Percentiles rank a stretch among this genome's conserved stretches.
Evolutionary conservation across 2,888 invertebrate genomes (phyloP).

Genomic region (Scaeva pyrastri): DNA sequence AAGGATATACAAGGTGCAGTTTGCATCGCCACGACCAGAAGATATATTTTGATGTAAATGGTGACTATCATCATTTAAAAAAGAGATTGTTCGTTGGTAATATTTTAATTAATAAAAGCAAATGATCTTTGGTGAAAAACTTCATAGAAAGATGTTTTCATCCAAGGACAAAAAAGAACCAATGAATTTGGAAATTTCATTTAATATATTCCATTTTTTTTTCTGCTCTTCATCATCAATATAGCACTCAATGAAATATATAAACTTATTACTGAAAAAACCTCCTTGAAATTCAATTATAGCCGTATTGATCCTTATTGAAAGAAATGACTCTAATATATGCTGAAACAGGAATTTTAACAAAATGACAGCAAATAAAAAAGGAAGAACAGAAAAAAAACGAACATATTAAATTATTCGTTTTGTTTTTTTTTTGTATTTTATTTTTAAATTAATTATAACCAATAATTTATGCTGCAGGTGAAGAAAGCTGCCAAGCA

Average conservation of each 20-base stretch:
- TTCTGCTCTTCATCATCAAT: too few species aligned
- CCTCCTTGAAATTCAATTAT: neutral
- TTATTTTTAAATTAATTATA: slow-evolving; percentile 72
- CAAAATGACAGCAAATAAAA: neutral
- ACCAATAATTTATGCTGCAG: slow-evolving; percentile 68
- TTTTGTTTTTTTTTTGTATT: neutral
- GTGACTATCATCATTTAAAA: too few species aligned
- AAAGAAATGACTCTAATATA: slow-evolving; percentile 22
- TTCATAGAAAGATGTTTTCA: too few species aligned
- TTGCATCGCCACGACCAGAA: too few species aligned
- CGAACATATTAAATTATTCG: slow-evolving; percentile 17
- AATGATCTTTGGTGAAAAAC: too few species aligned
- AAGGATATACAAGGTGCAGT: neutral
- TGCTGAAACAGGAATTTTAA: neutral
- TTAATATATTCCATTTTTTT: too few species aligned
- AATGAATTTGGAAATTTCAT: too few species aligned
- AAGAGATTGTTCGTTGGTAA: too few species aligned
- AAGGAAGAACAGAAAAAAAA: neutral
- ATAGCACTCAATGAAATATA: neutral
- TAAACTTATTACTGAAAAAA: neutral
- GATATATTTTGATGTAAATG: too few species aligned
- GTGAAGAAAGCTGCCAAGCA: slow-evolving; percentile 70
- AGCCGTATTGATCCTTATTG: neutral
- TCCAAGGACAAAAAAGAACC: too few species aligned
- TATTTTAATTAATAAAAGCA: too few species aligned